Base-by-base conservation (phyloP, 2,888 invertebrate genomes). In the Dermolepida albohirtum region DNA sequence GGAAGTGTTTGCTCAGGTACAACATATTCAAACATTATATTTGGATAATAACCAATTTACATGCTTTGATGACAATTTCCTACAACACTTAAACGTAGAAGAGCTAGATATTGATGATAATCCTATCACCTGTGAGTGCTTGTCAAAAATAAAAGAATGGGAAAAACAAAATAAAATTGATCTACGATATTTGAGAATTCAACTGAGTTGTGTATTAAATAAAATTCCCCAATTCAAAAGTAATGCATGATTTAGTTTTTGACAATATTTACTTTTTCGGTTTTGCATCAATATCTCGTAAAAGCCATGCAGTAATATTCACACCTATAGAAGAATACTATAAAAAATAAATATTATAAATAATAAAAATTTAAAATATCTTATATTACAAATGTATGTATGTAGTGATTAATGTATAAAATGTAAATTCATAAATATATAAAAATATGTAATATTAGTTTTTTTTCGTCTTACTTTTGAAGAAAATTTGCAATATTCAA, bases 121-220 rank as follows among this genome's bases (percentile, higher is more conserved):
- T 63, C 71, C 72, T 0, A 77, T 80, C 62, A 74, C 76, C 10
- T 81, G 81, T 68, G 74, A 74, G 5, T 81, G 80, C 68, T 70
- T 81, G 70, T 70, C 76, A 29, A 74, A 74, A 66, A 76, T 80
- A 27, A 72, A 75, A 41, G 71, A 74, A 29, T 78, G 77, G 67
- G 77, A 76, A 4, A 72, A 75, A n/a, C 70, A 72, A 27, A 73
- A 72, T 12, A 68, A 73, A 10, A 71, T 80, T 5, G 72, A 77
- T 12, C 69, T 79, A 17, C 64, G 67, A n/a, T 57, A 70, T 5
- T 34, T 70, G 6, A 55, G 69, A 43, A 64, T 70, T 22, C 69
- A 71, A 8, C 63, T 73, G n/a, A 43, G 40, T 14, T 74, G 74
- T 52, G n/a, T 73, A 44, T 40, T 64, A 40, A 50, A n/a, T 39